Percentiles rank a stretch among this genome's conserved stretches.
Conservation (phyloP, 2,113 vertebrate species). For the Panthera leo region DNA sequence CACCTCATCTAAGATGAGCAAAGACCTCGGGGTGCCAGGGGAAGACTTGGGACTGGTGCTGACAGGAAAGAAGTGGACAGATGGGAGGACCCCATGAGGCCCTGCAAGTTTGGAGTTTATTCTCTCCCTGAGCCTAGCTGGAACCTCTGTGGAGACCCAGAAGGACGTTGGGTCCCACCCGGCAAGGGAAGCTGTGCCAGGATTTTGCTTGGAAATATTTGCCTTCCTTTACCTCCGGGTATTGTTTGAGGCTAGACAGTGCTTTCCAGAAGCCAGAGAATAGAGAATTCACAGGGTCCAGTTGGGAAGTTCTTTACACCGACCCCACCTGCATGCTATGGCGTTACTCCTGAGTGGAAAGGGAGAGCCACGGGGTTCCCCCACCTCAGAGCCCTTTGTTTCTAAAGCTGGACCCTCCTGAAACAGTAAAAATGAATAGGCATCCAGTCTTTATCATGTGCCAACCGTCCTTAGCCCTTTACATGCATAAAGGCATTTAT, state of each 20-base stretch:
- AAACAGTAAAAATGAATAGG: neutral
- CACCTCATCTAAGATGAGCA: neutral
- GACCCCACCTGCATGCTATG: too few relatives aligned
- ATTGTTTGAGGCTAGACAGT: neutral
- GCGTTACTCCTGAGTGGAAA: neutral
- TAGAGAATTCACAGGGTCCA: neutral
- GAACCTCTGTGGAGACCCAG: neutral
- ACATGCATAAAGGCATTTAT: neutral
- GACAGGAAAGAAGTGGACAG: neutral
- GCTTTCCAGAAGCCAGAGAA: neutral
- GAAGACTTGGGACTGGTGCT: neutral
- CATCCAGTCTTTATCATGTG: neutral
- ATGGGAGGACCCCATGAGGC: neutral
- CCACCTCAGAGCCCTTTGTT: neutral
- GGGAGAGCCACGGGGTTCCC: neutral
- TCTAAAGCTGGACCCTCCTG: neutral
- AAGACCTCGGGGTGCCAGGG: neutral
- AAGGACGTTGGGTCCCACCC: too few relatives aligned
- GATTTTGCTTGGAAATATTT: neutral
- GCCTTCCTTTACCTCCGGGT: neutral
- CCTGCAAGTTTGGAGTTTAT: neutral
- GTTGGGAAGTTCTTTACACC: neutral
- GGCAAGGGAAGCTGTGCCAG: neutral
- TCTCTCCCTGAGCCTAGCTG: neutral
- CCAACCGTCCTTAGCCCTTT: neutral